Conservation (phyloP, 2,797 vertebrate species). For the Sebastes oblongus region DNA sequence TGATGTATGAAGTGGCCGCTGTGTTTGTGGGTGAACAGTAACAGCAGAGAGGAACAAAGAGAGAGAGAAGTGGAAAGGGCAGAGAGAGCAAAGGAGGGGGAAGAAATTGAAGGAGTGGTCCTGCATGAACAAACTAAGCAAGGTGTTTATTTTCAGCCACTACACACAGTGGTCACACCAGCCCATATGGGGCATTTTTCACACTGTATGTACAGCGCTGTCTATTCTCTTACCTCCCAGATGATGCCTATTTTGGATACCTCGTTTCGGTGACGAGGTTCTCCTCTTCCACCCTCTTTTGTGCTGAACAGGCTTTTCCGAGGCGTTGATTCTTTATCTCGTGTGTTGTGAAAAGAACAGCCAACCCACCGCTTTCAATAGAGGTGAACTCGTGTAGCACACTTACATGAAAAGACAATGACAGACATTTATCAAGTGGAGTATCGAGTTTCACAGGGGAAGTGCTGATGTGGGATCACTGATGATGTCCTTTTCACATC, state of each 20-base stretch:
- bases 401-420: constrained; percentile 48
- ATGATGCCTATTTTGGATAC: constrained; percentile 56
- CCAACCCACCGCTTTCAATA: constrained; percentile 28
- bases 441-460: constrained; percentile 59
- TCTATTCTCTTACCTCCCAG: constrained; percentile 26
- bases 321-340: constrained; percentile 38
- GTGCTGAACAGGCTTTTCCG: constrained; percentile 57
- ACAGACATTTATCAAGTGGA: constrained; percentile 60
- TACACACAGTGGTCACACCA: constrained; percentile 57
- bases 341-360: constrained; percentile 12
- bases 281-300: constrained; percentile 56
- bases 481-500: constrained; percentile 42
- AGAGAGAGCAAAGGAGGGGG: background rate
- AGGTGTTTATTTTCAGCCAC: constrained; percentile 76
- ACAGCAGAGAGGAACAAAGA: constrained; percentile 18
- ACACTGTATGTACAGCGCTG: constrained; percentile 29
- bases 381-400: constrained; percentile 41
- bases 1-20: constrained; percentile 61
- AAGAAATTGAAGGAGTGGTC: constrained; percentile 13
- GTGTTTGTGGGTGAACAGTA: constrained; percentile 75
- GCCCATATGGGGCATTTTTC: constrained; percentile 71
- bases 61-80: constrained; percentile 2
- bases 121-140: constrained; percentile 50
- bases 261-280: constrained; percentile 59
- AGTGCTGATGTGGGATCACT: constrained; percentile 63